A percentile compares a stretch with the other conserved stretches of the same genome.
These are phyloP conservation scores for Bovichtus variegatus DNA, from an alignment of 2,797 vertebrate genomes.

Conservation along the genomic window DNA sequence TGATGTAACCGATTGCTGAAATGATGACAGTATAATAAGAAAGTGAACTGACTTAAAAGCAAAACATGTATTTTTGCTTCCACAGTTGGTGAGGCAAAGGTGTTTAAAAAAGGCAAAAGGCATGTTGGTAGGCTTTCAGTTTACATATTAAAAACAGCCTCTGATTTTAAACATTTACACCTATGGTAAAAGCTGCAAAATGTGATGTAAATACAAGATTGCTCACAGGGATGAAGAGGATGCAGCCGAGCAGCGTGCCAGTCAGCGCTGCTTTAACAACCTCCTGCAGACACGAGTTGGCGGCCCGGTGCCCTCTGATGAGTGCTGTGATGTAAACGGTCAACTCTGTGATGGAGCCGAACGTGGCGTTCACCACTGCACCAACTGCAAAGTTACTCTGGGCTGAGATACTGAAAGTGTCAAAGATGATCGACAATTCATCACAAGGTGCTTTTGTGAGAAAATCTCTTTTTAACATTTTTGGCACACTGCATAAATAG, in stretches of 20 bases:
- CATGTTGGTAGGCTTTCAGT: not conserved
- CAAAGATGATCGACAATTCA: not conserved
- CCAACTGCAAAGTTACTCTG: constrained; percentile 93
- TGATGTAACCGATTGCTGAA: not conserved
- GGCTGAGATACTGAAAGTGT: constrained; percentile 85
- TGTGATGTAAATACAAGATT: not conserved
- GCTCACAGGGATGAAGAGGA: constrained; percentile 89
- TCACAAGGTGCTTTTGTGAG: not conserved
- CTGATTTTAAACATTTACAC: not conserved
- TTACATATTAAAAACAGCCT: not conserved
- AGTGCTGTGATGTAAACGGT: constrained; percentile 94
- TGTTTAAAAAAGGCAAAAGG: not conserved
- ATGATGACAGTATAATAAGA: not conserved
- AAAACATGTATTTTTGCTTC: not conserved
- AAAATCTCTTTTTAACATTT: not conserved
- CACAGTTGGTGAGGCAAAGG: not conserved
- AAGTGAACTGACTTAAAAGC: not conserved
- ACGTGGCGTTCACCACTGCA: constrained; percentile 91
- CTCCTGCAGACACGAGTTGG: constrained; percentile 89
- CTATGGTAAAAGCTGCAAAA: not conserved
- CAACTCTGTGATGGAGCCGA: constrained; percentile 92
- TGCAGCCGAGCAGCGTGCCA: constrained; percentile 90
- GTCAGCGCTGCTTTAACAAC: constrained; percentile 91
- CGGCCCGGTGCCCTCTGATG: constrained; percentile 85
- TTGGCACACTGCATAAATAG: not conserved